These are phyloP conservation scores for Prietella phreatophila DNA, from an alignment of 2,113 vertebrate species.

Conservation along the genomic window DNA sequence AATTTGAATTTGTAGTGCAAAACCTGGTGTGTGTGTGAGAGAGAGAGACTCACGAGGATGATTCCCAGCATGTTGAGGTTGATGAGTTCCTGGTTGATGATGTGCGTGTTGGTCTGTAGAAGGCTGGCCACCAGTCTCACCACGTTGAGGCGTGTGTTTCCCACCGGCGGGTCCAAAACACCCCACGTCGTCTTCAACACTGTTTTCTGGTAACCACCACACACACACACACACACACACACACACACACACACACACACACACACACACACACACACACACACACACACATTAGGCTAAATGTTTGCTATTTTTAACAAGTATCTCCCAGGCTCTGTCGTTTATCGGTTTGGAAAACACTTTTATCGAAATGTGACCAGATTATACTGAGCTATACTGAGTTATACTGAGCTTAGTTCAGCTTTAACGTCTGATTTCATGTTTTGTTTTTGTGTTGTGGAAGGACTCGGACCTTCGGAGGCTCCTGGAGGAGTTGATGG, in stretches of 20 bases:
- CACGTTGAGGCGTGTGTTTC: constrained; percentile 92
- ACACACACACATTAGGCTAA: not conserved
- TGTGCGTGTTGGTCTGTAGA: constrained; percentile 87
- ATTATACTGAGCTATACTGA: no score
- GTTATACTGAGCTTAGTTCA: no score
- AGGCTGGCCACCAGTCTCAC: constrained; percentile 93
- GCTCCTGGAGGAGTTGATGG: constrained; percentile 92
- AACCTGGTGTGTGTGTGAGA: not conserved
- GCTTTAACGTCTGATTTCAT: not conserved
- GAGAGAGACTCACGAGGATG: constrained; percentile 82
- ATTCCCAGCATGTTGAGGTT: constrained; percentile 94
- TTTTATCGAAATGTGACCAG: not conserved
- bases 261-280: no score
- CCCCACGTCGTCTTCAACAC: constrained; percentile 97
- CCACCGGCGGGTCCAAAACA: constrained; percentile 92
- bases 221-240: no score
- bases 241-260: no score
- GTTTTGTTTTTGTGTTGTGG: not conserved
- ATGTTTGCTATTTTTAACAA: not conserved
- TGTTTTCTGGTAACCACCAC: constrained; percentile 84
- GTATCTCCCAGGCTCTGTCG: not conserved
- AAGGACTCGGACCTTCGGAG: constrained; percentile 84
- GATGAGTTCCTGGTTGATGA: constrained; percentile 90
- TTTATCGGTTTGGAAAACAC: not conserved
- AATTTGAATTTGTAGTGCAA: not conserved